Evolutionary conservation across 1,140 invertebrate species (phyloP), one percentile per base, ranked within the genome.

Genomic region (Euura saliciscinereae): DNA sequence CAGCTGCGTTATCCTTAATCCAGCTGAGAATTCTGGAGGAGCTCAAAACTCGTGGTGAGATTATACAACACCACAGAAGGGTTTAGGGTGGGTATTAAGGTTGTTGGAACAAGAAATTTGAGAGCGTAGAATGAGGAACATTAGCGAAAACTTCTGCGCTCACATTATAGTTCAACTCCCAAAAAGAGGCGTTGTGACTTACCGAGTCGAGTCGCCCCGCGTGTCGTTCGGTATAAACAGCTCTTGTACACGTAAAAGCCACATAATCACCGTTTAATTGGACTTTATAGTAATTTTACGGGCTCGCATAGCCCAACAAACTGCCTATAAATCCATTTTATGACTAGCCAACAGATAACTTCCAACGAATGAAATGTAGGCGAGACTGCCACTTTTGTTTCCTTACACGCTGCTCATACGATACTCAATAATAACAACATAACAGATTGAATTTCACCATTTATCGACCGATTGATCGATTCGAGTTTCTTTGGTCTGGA

Each of bases 131-230:
- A 59, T 83, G 85, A 85, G 84, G 73, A 78, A 80, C 85, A 86
- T 86, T 86, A 86, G 84, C 83, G 84, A 84, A 86, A 86, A 86
- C 85, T 86, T 83, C 59, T 13, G 59, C 10, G 10, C 13, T 11
- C 59, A 11, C 66, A 11, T 44, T 44, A 44, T 67, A 67, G 68
- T 76, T 79, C 77, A 78, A 84, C 78, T 82, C 74, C 71, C 72
- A 77, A 72, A 76, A 79, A 79, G 78, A 78, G 80, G 73, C 72
- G 51, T 28, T 28, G 51, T 59, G 51, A 59, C 51, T 59, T 59
- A 59, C 51, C 51, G 51, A 59, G 5, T 59, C 8, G 51, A 28
- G 28, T 28, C 28, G 28, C 51, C 51, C 51, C 13, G 51, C 51
- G 51, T 59, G 51, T 59, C 51, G 51, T n/a, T 8, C 2, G 51